Evolutionary conservation across 2,888 invertebrate species (phyloP).

Genomic region (Blastobasis lacticolella): DNA sequence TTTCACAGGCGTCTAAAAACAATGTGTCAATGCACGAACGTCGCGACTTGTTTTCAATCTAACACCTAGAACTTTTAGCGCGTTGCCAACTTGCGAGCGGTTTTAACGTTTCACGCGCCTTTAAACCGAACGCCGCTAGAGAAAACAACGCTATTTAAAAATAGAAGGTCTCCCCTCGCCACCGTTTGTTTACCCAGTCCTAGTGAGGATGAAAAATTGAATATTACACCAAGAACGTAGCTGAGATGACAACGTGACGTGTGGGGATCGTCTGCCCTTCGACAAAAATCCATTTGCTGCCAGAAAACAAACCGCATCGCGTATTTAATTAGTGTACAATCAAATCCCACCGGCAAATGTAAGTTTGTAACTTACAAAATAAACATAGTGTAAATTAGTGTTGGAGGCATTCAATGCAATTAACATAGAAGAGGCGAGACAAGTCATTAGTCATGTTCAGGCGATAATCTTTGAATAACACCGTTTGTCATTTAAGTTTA

Average conservation of each 20-base stretch:
- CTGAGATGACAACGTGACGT: slow-evolving; percentile 56
- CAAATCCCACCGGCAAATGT: slow-evolving; percentile 7
- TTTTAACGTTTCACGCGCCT: slow-evolving; percentile 28
- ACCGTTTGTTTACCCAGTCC: slow-evolving; percentile 49
- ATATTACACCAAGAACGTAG: slow-evolving; percentile 44
- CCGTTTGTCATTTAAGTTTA: slow-evolving; percentile 49
- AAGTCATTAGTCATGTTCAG: slow-evolving; percentile 66
- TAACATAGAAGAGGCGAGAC: slow-evolving; percentile 52
- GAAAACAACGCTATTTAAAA: slow-evolving; percentile 35
- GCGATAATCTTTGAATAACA: slow-evolving; percentile 64
- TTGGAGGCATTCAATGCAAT: slow-evolving; percentile 56
- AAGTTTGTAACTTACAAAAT: slow-evolving; percentile 43
- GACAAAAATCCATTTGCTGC: slow-evolving; percentile 13
- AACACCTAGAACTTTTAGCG: slow-evolving; percentile 27
- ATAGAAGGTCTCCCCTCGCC: slow-evolving; percentile 42
- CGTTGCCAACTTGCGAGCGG: slow-evolving; percentile 30
- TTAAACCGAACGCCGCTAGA: slow-evolving; percentile 24
- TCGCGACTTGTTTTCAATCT: slow-evolving; percentile 36
- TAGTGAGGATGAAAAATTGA: slow-evolving; percentile 61
- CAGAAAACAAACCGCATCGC: slow-evolving; percentile 10
- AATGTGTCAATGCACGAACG: slow-evolving; percentile 4
- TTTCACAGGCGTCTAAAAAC: not conserved
- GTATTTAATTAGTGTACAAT: not conserved
- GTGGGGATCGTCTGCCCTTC: slow-evolving; percentile 40
- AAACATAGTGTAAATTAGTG: slow-evolving; percentile 66